Conservation (phyloP, 2,113 vertebrate genomes). For the Eurystomus gularis region DNA sequence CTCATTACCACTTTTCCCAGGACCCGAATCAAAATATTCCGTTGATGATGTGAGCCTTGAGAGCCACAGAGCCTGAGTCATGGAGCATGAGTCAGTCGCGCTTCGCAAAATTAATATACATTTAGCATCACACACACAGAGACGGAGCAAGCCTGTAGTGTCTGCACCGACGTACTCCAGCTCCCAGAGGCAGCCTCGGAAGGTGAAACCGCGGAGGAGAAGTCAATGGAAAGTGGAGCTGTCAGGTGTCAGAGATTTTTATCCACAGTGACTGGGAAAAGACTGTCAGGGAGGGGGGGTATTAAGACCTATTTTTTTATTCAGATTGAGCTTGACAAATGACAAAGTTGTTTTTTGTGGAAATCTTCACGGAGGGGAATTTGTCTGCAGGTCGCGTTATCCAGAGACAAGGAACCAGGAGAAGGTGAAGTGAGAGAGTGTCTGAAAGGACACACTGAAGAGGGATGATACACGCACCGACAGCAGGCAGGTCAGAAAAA, state of each 20-base stretch:
- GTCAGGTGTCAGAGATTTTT: background rate
- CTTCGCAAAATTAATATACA: background rate
- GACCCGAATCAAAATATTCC: background rate
- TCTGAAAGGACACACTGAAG: background rate
- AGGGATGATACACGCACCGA: background rate
- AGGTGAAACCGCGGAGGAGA: background rate
- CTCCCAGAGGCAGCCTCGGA: background rate
- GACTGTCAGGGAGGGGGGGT: background rate
- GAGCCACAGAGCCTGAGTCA: background rate
- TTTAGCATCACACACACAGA: background rate
- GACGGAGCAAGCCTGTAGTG: background rate
- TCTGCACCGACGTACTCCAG: background rate
- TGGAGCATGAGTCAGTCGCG: background rate
- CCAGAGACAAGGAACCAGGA: background rate
- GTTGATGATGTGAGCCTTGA: background rate
- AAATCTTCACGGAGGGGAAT: background rate
- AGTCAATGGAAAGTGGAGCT: background rate
- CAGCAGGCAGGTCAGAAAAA: background rate
- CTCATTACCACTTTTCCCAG: background rate
- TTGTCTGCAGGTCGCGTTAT: background rate
- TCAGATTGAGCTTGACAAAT: constrained; percentile 23
- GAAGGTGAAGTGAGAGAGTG: background rate
- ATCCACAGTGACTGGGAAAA: background rate
- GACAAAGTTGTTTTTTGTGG: background rate
- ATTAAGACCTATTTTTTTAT: constrained; percentile 23